Evolutionary conservation across 2,113 vertebrate genomes (phyloP).

Genomic region (Callospermophilus lateralis): DNA sequence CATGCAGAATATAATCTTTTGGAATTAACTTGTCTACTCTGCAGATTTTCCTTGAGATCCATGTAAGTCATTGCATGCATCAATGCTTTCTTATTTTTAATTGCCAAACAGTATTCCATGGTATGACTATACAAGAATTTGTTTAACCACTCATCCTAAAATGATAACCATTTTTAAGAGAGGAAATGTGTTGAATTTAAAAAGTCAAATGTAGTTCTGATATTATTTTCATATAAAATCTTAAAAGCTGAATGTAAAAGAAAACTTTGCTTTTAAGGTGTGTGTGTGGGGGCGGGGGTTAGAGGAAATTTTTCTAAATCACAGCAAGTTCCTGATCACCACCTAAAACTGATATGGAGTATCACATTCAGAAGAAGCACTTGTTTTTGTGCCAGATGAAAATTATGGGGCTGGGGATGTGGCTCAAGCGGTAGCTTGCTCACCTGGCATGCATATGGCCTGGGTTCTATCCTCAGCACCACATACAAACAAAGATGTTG

Average conservation of each 20-base stretch:
- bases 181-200: neutral
- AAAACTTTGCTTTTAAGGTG: slow-evolving; percentile 12
- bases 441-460: no score
- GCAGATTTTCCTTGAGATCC: neutral
- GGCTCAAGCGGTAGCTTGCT: no score
- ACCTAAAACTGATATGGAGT: neutral
- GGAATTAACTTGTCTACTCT: neutral
- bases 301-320: neutral
- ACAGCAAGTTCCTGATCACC: neutral
- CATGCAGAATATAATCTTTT: neutral
- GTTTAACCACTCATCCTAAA: neutral
- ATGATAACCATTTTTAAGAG: neutral
- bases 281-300: neutral
- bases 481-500: no score
- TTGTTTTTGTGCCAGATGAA: neutral
- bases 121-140: neutral
- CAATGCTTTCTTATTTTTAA: neutral
- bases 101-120: neutral
- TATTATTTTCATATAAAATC: neutral
- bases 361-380: neutral
- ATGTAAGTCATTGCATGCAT: neutral
- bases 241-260: slow-evolving; percentile 17
- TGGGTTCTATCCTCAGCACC: no score
- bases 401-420: neutral
- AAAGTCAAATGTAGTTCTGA: neutral